Evolutionary conservation across 64 coral and sea anemone species (phyloP), one percentile per base, ranked within the genome.

Genomic region (Actinia tenebrosa): DNA sequence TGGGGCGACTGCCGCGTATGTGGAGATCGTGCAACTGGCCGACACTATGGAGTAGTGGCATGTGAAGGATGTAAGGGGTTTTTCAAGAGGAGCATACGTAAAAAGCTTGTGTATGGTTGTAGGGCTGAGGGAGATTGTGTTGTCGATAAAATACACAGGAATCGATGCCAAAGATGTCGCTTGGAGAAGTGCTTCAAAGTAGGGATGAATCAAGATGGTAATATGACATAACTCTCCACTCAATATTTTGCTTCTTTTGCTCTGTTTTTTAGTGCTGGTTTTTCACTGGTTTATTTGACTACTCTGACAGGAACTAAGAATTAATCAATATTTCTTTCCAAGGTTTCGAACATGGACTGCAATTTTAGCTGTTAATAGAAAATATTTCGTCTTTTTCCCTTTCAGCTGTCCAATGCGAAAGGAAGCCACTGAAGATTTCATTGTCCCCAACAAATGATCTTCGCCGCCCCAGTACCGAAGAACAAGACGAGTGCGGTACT

Each of bases 321-420:
- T 37, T 37, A 37, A 37, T 37, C 30, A 37, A 37, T 37, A 37
- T 37, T 37, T 37, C 30, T 37, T 37, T 37, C 30, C 30, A 37
- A 37, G 30, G 30, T 37, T 37, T 37, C 30, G 30, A 37, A 37
- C 47, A 50, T 50, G 3, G 47, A 50, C 47, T 50, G 47, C 47
- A 50, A 50, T 5, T 50, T 50, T 50, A 50, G 47, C 47, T 50
- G 47, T 50, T 50, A 50, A 50, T 50, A 8, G 47, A 50, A 50
- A 50, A 50, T 58, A 16, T 58, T 58, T 55, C 11, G 5, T 55
- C 53, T 8, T 83, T 26, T 19, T 80, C 16, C 54, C 13, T 71
- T 90, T 14, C 53, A 99, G 97, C 97, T 86, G 97, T 99, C 37
- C 97, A 99, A 27, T 95, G 93, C 83, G 97, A 99, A 84, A 88